Evolutionary conservation across 1,140 invertebrate species (phyloP).

Genomic region (Drosophila nikananu): DNA sequence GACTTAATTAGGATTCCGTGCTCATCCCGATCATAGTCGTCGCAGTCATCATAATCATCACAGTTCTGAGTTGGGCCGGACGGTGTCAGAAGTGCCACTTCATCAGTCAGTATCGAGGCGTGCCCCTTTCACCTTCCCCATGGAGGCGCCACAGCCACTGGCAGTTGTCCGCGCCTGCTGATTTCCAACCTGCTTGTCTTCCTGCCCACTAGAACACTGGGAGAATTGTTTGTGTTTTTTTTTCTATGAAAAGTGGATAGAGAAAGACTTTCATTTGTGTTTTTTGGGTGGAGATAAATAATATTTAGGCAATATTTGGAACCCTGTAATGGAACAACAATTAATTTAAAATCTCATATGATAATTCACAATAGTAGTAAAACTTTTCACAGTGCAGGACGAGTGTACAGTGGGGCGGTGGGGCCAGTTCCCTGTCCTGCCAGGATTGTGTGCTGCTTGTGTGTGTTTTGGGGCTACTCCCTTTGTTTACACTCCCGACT

Average conservation of each 20-base stretch:
- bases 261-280: not conserved
- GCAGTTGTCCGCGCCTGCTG: slow-evolving; percentile 59
- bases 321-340: no score
- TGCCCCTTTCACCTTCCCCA: not conserved
- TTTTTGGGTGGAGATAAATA: no score
- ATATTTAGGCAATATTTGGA: no score
- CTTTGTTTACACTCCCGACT: slow-evolving; percentile 67
- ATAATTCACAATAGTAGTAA: no score
- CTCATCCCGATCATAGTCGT: slow-evolving; percentile 62
- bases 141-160: slow-evolving; percentile 18
- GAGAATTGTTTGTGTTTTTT: not conserved
- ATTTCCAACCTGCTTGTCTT: slow-evolving; percentile 38
- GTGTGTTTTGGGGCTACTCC: slow-evolving; percentile 50
- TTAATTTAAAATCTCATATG: no score
- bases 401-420: not conserved
- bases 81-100: slow-evolving; percentile 75
- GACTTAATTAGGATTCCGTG: slow-evolving; percentile 73
- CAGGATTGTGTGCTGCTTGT: slow-evolving; percentile 6
- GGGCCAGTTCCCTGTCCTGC: slow-evolving; percentile 4
- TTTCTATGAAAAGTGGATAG: not conserved
- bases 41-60: slow-evolving; percentile 48
- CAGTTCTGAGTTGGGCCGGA: slow-evolving; percentile 12
- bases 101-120: slow-evolving; percentile 75
- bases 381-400: not conserved
- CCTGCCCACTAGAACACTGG: slow-evolving; percentile 9